Percentiles rank a stretch among this genome's conserved stretches.
These are phyloP conservation scores for Porites cylindrica DNA, from an alignment of 92 coral and sea anemone genomes.

Conservation along the genomic window DNA sequence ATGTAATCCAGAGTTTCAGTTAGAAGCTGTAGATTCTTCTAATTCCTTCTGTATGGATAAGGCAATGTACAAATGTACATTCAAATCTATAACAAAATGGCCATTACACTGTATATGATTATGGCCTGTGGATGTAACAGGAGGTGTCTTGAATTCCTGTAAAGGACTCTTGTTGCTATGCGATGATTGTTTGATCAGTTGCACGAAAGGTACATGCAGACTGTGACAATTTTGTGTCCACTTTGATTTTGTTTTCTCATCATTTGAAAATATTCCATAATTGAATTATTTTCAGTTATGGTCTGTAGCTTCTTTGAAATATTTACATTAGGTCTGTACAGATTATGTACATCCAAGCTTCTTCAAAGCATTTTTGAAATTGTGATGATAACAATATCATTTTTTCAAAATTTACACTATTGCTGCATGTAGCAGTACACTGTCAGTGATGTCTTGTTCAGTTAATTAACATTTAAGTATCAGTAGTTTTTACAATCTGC, in stretches of 20 bases:
- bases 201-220: neutral
- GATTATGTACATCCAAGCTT: neutral
- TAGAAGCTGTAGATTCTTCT: too few relatives aligned
- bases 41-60: too few relatives aligned
- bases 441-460: too few relatives aligned
- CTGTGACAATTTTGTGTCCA: neutral
- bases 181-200: constrained; percentile 6
- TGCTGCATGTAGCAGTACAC: too few relatives aligned
- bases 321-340: neutral
- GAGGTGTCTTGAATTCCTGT: neutral
- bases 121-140: neutral
- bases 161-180: constrained; percentile 26
- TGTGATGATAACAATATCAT: too few relatives aligned
- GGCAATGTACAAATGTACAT: too few relatives aligned
- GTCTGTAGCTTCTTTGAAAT: neutral
- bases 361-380: too few relatives aligned
- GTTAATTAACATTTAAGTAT: too few relatives aligned
- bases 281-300: neutral
- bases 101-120: neutral
- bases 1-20: too few relatives aligned
- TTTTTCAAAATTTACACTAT: too few relatives aligned
- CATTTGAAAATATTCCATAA: too few relatives aligned
- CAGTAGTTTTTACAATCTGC: too few relatives aligned
- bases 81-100: neutral
- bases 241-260: neutral